phyloP scores from a whole-genome alignment of 2,888 invertebrate species.

The Drosophila borealis region DNA sequence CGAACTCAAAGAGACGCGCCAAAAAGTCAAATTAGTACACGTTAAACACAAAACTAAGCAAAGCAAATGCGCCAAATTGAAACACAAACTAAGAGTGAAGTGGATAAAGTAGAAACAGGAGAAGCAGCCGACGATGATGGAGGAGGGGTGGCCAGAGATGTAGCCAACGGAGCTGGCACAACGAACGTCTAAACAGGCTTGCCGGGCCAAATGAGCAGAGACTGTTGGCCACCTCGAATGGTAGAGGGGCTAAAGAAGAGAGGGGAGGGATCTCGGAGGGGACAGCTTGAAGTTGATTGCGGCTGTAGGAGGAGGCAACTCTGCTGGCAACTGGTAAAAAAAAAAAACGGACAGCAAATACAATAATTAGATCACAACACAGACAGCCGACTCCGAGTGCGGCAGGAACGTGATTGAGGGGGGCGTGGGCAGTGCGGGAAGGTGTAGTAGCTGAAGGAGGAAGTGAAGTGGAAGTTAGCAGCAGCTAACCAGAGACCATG shows the following conservation, averaged over 20 bases:
- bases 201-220: conserved; percentile 63
- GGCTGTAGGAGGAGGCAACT: conserved; percentile 66
- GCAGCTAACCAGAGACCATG: conserved; percentile 30
- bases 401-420: conserved; percentile 53
- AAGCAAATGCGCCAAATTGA: conserved; percentile 68
- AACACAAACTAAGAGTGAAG: conserved; percentile 57
- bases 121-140: conserved; percentile 16
- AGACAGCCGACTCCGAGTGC: conserved; percentile 54
- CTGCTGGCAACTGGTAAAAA: conserved; percentile 46
- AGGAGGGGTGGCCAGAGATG: conserved; percentile 1
- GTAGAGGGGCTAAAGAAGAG: conserved; percentile 1
- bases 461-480: conserved; percentile 44
- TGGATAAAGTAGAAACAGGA: conserved; percentile 47
- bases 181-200: conserved; percentile 69
- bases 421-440: conserved; percentile 15
- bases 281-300: conserved; percentile 9
- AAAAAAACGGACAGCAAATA: conserved; percentile 73
- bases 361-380: conserved; percentile 76
- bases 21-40: conserved; percentile 68
- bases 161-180: conserved; percentile 35
- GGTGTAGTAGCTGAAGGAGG: conserved; percentile 13
- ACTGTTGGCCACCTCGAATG: conserved; percentile 36
- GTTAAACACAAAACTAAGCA: conserved; percentile 62
- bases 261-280: not conserved
- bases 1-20: conserved; percentile 45